phyloP scores from a whole-genome alignment of 2,113 vertebrate species.

The Neomonachus schauinslandi region DNA sequence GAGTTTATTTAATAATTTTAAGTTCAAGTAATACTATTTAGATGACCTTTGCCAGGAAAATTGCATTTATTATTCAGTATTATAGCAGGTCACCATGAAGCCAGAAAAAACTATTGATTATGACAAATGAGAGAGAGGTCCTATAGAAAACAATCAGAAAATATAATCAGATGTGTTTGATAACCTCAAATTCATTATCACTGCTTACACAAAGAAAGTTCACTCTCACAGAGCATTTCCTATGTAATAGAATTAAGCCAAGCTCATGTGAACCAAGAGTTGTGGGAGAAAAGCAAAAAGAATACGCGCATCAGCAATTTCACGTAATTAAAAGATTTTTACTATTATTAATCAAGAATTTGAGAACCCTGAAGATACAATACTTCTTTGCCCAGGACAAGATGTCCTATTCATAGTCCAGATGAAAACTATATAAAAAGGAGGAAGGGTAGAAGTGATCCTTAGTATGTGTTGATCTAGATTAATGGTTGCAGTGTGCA shows the following conservation, averaged over 20 bases:
- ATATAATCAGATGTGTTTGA: constrained; percentile 1
- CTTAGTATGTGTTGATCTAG: constrained; percentile 32
- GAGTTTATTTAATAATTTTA: constrained; percentile 8
- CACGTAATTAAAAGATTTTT: constrained; percentile 50
- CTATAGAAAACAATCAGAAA: constrained; percentile 44
- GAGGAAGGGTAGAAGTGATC: background rate
- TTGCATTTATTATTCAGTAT: background rate
- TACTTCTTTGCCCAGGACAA: constrained; percentile 51
- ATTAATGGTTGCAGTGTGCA: constrained; percentile 10
- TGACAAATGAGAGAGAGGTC: background rate
- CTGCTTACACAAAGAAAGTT: constrained; percentile 28
- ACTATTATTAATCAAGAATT: constrained; percentile 57
- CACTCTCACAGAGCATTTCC: constrained; percentile 25
- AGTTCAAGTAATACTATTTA: background rate
- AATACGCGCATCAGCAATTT: constrained; percentile 37
- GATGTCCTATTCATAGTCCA: constrained; percentile 57
- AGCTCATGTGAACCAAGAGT: background rate
- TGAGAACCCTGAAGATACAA: constrained; percentile 43
- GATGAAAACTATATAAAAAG: constrained; percentile 59
- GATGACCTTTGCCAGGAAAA: background rate
- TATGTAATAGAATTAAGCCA: constrained; percentile 40
- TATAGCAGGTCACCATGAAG: constrained; percentile 8
- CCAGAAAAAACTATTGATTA: background rate
- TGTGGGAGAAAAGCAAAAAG: background rate
- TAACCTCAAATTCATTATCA: background rate